Evolutionary conservation across 1,140 invertebrate genomes (phyloP), one percentile per base, ranked within the genome.

Genomic region (Drosophila eugracilis): DNA sequence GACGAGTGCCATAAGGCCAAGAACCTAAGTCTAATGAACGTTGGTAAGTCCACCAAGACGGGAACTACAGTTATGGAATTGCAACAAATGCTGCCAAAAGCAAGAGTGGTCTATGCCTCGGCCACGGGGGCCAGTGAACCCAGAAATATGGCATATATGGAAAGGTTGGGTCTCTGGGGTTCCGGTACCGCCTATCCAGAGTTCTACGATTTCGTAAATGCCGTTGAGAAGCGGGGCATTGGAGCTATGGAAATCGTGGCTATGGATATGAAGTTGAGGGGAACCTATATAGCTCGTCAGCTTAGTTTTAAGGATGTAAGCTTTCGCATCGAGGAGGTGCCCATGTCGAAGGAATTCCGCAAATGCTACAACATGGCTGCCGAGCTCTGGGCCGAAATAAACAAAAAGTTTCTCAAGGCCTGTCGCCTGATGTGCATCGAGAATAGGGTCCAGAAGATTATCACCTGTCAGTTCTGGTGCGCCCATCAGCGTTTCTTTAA

Each of bases 401-500:
- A 97, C 97, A 15, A 95, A 97, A 96, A 96, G 85, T 99, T 99
- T 92, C 95, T 97, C 71, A 96, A 98, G 92, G 98, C 98, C 2
- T 96, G 97, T 0, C 97, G 99, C 85, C 92, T 99, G 9, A 97
- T 99, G 75, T 96, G 98, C 91, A 96, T 96, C 0, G 97, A 98
- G 81, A 95, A 95, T 60, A 94, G 96, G n/a, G 96, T 97, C 94
- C 96, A 96, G 88, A 98, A 97, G 93, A 97, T 95, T 0, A 98
- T 98, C 95, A 98, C 97, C 95, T 96, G 96, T 9, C 98, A 99
- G 92, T 99, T 99, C 92, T 99, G 99, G 99, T 98, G 97, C 0
- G 96, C 98, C 5, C 99, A 99, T 94, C 99, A 99, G 91, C 93
- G 99, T n/a, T 99, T 99, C 93, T 99, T 99, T 92, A 99, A 99